Conservation (phyloP, 2,113 vertebrate species). For the Ophthalmolycus amberensis region DNA sequence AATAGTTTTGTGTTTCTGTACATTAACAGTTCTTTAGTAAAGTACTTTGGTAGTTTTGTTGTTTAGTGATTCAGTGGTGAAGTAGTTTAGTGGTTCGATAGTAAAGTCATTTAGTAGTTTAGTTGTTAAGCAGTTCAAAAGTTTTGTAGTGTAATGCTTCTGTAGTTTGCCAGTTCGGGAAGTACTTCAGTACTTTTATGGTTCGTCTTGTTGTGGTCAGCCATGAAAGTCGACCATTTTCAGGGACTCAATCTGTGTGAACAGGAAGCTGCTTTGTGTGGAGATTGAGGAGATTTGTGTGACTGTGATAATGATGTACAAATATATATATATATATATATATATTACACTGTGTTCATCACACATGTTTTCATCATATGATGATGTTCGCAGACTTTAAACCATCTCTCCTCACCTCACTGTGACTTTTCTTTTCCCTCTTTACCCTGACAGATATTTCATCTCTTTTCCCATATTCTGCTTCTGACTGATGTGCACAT, state of each 20-base stretch:
- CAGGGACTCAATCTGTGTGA: no score
- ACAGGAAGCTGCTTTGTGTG: background rate
- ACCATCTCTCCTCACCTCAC: background rate
- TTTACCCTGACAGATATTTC: constrained; percentile 12
- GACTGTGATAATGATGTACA: background rate
- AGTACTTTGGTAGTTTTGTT: no score
- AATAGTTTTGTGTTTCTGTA: background rate
- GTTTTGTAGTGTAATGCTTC: no score
- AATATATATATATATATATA: background rate
- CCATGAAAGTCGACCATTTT: no score
- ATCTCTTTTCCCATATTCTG: background rate
- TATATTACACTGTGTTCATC: background rate
- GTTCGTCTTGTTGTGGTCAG: no score
- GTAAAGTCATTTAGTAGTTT: no score
- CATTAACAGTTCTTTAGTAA: no score
- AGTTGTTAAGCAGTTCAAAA: no score
- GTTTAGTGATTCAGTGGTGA: no score
- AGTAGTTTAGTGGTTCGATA: no score
- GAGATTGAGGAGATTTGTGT: background rate
- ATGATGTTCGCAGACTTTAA: background rate
- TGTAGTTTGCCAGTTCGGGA: no score
- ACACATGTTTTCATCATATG: background rate
- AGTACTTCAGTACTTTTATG: no score
- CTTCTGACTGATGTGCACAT: constrained; percentile 9
- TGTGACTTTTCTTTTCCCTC: background rate